Percentiles rank a stretch among this genome's conserved stretches.
phyloP scores from a whole-genome alignment of 2,113 vertebrate species.

The Sapajus apella region DNA sequence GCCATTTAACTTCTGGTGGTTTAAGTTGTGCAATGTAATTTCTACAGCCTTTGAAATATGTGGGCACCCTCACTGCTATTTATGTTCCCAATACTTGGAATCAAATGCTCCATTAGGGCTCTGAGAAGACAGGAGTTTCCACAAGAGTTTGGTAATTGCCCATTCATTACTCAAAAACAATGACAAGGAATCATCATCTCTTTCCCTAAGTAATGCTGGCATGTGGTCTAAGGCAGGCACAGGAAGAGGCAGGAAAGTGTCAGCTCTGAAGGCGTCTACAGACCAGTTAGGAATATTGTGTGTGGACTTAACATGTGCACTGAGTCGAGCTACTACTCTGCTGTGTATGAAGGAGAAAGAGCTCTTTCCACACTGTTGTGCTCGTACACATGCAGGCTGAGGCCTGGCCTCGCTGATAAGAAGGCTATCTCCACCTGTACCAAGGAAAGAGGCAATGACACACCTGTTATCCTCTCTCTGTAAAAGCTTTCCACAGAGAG shows the following conservation, averaged over 20 bases:
- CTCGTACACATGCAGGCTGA: not conserved
- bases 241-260: not conserved
- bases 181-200: constrained; percentile 37
- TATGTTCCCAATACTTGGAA: constrained; percentile 52
- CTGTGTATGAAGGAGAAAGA: too few relatives aligned
- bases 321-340: not conserved
- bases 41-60: constrained; percentile 75
- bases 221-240: constrained; percentile 16
- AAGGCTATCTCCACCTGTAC: not conserved
- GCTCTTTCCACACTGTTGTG: not conserved
- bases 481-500: rapidly evolving
- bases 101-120: constrained; percentile 60
- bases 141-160: constrained; percentile 69
- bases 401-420: not conserved
- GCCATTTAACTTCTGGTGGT: constrained; percentile 72
- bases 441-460: not conserved
- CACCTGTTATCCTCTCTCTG: not conserved
- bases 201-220: constrained; percentile 35
- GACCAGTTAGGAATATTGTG: not conserved
- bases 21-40: constrained; percentile 72
- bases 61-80: constrained; percentile 63
- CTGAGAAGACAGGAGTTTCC: constrained; percentile 61
- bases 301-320: not conserved
- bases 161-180: constrained; percentile 64
- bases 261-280: not conserved